Percentiles rank a stretch among this genome's conserved stretches.
phyloP scores from a whole-genome alignment of 2,797 vertebrate genomes.

The Echeneis naucrates region DNA sequence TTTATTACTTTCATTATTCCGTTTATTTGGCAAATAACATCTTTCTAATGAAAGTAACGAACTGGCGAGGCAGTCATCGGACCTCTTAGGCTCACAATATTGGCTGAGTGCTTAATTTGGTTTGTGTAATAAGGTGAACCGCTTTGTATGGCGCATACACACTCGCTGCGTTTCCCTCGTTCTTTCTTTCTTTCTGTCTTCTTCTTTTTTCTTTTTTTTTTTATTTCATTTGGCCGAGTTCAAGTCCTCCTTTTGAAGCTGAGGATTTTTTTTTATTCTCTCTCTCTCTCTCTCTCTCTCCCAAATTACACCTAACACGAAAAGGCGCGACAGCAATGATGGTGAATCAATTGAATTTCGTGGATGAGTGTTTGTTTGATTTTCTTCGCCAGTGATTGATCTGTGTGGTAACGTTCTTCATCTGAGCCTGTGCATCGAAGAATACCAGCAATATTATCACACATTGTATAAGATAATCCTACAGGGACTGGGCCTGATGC shows the following conservation, averaged over 20 bases:
- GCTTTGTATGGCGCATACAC: conserved; percentile 58
- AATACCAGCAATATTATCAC: background rate
- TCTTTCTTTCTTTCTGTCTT: no score
- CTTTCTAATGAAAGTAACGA: conserved; percentile 95
- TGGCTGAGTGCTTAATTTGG: conserved; percentile 87
- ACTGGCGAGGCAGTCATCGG: conserved; percentile 90
- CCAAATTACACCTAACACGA: conserved; percentile 44
- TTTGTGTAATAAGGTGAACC: conserved; percentile 82
- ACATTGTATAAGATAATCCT: conserved; percentile 32
- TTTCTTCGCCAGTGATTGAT: conserved; percentile 39
- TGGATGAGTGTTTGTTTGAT: conserved; percentile 33
- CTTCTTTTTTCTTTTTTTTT: background rate
- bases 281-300: background rate
- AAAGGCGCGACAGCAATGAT: conserved; percentile 50
- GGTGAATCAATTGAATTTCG: conserved; percentile 41
- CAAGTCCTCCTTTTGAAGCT: conserved; percentile 56
- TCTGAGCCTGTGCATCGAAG: background rate
- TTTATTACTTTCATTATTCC: conserved; percentile 94
- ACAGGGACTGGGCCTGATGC: background rate
- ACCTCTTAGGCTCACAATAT: conserved; percentile 87
- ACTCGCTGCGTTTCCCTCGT: conserved; percentile 24
- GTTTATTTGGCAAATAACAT: conserved; percentile 93
- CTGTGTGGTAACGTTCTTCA: conserved; percentile 1
- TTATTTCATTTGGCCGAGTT: conserved; percentile 47
- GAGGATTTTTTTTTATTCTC: conserved; percentile 1